phyloP scores from a whole-genome alignment of 2,888 invertebrate genomes.

The Eupithecia centaureata region DNA sequence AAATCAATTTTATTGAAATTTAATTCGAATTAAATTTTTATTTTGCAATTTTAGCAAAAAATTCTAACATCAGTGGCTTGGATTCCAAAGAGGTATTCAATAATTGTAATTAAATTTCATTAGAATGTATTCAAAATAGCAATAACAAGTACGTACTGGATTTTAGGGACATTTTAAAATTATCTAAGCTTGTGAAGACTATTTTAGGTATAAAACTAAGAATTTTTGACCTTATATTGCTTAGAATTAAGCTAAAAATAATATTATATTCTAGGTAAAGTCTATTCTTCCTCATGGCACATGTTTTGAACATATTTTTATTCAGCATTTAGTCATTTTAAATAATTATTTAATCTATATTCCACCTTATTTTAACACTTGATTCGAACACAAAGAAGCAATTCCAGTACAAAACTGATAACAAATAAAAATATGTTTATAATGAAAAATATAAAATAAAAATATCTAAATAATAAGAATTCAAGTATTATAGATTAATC shows the following conservation, averaged over 20 bases:
- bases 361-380: not conserved
- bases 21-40: no score
- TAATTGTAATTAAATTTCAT: conserved; percentile 20
- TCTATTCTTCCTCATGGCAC: conserved; percentile 12
- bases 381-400: not conserved
- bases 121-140: conserved; percentile 27
- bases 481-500: not conserved
- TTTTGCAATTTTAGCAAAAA: not conserved
- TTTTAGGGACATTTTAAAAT: conserved; percentile 29
- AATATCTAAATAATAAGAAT: not conserved
- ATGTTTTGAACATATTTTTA: not conserved
- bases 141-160: conserved; percentile 34
- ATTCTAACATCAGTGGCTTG: not conserved
- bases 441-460: not conserved
- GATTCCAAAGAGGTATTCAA: conserved; percentile 4
- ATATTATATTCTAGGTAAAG: conserved; percentile 1
- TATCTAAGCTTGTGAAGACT: conserved; percentile 30
- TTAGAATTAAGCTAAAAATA: conserved; percentile 22
- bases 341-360: not conserved
- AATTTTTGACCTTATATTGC: conserved; percentile 33
- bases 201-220: conserved; percentile 25
- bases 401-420: not conserved
- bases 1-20: no score
- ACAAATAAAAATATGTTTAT: conserved; percentile 7
- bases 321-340: not conserved